Percentiles rank a stretch among this genome's conserved stretches.
Evolutionary conservation across 2,113 vertebrate genomes (phyloP).

Genomic region (Urocynchramus pylzowi): DNA sequence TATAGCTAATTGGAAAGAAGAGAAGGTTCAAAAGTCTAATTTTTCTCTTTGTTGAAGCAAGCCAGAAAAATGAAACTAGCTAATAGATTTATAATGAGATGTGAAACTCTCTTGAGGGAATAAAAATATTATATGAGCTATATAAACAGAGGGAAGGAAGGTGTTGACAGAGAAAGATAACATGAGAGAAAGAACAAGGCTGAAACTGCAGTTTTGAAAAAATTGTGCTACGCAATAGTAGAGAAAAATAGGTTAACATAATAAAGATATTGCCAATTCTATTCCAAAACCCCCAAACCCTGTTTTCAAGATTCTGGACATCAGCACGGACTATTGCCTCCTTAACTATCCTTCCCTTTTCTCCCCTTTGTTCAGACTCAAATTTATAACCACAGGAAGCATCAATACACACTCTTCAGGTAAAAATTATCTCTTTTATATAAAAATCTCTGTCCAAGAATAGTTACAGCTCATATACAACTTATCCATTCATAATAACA

Average conservation of each 20-base stretch:
- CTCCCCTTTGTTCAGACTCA: background rate
- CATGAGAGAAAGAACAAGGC: background rate
- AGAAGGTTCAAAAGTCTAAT: background rate
- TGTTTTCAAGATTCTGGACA: background rate
- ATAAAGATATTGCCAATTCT: background rate
- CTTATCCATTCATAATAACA: background rate
- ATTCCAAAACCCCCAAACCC: background rate
- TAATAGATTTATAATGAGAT: background rate
- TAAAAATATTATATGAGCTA: constrained; percentile 22
- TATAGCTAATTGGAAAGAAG: background rate
- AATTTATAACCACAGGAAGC: background rate
- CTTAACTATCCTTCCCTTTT: background rate
- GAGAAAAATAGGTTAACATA: background rate
- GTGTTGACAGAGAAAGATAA: background rate
- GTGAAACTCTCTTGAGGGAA: background rate
- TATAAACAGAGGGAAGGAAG: background rate
- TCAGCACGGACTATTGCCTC: background rate
- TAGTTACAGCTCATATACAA: background rate
- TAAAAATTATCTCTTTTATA: background rate
- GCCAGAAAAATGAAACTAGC: background rate
- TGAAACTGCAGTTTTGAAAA: background rate
- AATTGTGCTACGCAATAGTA: background rate
- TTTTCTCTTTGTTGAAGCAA: background rate
- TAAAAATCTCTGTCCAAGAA: background rate
- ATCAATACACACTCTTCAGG: background rate